Base-by-base conservation (phyloP, 2,113 vertebrate species). In the Mixornis gularis region DNA sequence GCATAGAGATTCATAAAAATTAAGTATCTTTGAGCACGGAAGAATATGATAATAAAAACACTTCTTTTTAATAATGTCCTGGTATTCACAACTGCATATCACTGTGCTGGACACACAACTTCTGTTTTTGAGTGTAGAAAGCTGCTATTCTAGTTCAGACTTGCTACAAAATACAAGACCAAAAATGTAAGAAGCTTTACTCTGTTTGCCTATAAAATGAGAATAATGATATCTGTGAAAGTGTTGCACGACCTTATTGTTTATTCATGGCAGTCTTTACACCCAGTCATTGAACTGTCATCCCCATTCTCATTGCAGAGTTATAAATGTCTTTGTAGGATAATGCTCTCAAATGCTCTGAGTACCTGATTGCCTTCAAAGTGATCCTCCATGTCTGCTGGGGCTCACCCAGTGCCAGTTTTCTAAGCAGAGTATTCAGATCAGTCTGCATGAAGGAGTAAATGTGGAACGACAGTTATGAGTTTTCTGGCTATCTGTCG, bases 121-220 rank as follows among this genome's bases (percentile, higher is more conserved):
- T 82, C 1, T 0, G 0, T 26, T 65, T 82, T 26, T 65, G 21
- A 40, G 6, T 40, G 6, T 52, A 64, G 59, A 77, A 72, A 13
- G 19, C 12, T 82, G n/a, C 40, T 87, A 0, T 6, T 78, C 13
- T 51, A 59, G 17, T 44, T 71, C 27, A 82, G 58, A 62, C 20
- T 44, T 88, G 32, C 58, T 71, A 56, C 36, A 40, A 73, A 83
- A 71, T 56, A 27, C 18, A 52, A 65, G 56, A 85, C 7, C 32
- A 84, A 49, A 46, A 32, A 17, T 30, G 2, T 32, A 58, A 78
- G 62, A 79, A 90, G 26, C 24, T 40, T 95, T 52, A n/a, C 43
- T 84, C 89, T 92, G 12, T 12, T 68, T 49, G 27, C 36, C 52
- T 86, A 30, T 71, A 92, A 92, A 82, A 66, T 89, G 30, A 79